Evolutionary conservation across 2,888 invertebrate genomes (phyloP), one percentile per base, ranked within the genome.

Genomic region (Chironomus tentans): DNA sequence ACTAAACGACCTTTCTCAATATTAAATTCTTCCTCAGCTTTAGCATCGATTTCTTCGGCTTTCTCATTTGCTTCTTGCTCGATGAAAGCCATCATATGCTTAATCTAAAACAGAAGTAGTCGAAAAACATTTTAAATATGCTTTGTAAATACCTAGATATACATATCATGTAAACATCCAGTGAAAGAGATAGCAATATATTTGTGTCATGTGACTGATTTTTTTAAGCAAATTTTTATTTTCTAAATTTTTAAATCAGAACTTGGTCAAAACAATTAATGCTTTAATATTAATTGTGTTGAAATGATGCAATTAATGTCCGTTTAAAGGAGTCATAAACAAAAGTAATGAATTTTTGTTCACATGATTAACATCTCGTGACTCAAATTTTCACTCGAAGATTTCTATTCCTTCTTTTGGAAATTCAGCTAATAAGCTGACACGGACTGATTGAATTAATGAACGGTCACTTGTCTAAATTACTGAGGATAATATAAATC

Each of bases 61-160:
- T 99, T 99, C 88, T 99, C 99, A 88, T 97, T 98, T 85, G 99
- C 99, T 87, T 99, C 98, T 89, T 99, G 98, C 87, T 99, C 98
- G 86, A 99, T 99, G 90, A 99, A 99, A 86, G 98, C 98, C 96
- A 99, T 98, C 99, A 99, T 99, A 85, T 99, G 98, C 88, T 98
- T 97, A 86, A 99, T 98, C 97, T 98, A 85, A 78, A 84, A 69
- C 77, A 24, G 77, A 76, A 78, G 78, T 3, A 69, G 76, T 71
- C 77, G 65, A 61, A 71, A 68, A 69, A 77, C 50, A 68, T 62
- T 68, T 56, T 71, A 15, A 28, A 28, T 28, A 15, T 15, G 5
- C 50, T 50, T 50, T 24, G 22, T 47, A 69, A 76, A 21, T 71
- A 24, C 18, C 13, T 5, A 15, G 2, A 56, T 4, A 56, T 56